Base-by-base conservation (phyloP, 2,888 invertebrate species). In the Spicauda simplicius region DNA sequence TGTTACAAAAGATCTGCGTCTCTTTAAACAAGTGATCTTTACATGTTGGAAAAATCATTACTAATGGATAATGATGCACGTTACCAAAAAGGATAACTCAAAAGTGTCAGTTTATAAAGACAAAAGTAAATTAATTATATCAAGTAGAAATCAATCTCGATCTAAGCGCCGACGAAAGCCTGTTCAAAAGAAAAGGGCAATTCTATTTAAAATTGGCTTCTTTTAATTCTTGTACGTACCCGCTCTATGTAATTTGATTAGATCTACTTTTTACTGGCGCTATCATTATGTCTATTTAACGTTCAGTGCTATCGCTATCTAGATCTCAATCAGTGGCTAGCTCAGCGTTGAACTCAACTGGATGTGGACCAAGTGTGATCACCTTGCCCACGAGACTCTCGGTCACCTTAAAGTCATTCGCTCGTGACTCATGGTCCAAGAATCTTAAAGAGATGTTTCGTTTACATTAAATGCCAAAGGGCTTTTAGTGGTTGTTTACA, bases 401-500 rank as follows among this genome's bases (percentile, higher is more conserved):
- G 58, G 58, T 58, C 58, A 58, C 45, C 45, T 45, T 20, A 45
- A 45, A 45, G 58, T 58, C 58, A 20, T 45, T 58, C 20, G 58
- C 58, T 25, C n/a, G 25, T 58, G 58, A 58, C 20, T 58, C 58
- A 58, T 25, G n/a, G 2, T 2, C 25, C 20, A n/a, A 45, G 58
- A 8, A 20, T 58, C n/a, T 25, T 25, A 20, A n/a, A 5, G 45
- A 16, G 41, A 12, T 41, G 14, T 41, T 41, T 48, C 16, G 16
- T 48, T 48, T 48, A 41, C 41, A 14, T 41, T 41, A 48, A 25
- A 25, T 25, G 48, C 41, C 14, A 14, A 48, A 48, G 48, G 48
- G 48, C 45, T 45, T 45, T 16, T 48, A 48, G 48, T 48, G 48
- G 48, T 48, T 48, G 48, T 48, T 48, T 48, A 48, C 48, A 16